These are phyloP conservation scores for Pissodes strobi DNA, from an alignment of 1,140 invertebrate genomes.

Conservation along the genomic window DNA sequence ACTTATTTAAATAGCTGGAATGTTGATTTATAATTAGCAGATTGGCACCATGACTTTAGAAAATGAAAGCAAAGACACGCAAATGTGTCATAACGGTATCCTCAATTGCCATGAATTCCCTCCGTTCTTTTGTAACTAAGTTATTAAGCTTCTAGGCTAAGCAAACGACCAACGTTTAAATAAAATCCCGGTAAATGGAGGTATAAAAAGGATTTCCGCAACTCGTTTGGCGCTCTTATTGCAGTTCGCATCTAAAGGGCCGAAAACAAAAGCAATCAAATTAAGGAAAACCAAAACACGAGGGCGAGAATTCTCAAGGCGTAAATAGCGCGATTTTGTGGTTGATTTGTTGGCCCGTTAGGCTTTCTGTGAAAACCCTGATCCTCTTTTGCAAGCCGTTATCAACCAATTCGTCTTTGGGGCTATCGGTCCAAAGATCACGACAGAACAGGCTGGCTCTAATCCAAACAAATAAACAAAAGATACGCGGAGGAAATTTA, in stretches of 20 bases:
- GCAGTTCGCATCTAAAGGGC: neutral
- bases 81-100: too few species aligned
- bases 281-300: constrained; percentile 14
- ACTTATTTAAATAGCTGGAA: too few species aligned
- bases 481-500: constrained; percentile 14
- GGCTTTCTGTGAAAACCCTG: constrained; percentile 6
- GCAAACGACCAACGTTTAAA: too few species aligned
- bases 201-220: too few species aligned
- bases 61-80: too few species aligned
- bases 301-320: constrained; percentile 1
- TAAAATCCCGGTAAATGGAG: too few species aligned
- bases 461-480: constrained; percentile 25
- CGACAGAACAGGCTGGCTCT: neutral
- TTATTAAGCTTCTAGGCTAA: too few species aligned
- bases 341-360: constrained; percentile 24
- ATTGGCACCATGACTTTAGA: too few species aligned
- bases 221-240: neutral
- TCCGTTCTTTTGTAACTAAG: too few species aligned
- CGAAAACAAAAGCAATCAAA: constrained; percentile 11
- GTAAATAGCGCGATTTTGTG: constrained; percentile 11
- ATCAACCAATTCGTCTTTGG: constrained; percentile 26
- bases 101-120: too few species aligned
- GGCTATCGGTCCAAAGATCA: constrained; percentile 14
- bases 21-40: too few species aligned
- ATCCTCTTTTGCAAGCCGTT: constrained; percentile 27